A percentile compares a stretch with the other conserved stretches of the same genome.
These are phyloP conservation scores for Melospiza melodia DNA, from an alignment of 2,113 vertebrate genomes.

Conservation along the genomic window DNA sequence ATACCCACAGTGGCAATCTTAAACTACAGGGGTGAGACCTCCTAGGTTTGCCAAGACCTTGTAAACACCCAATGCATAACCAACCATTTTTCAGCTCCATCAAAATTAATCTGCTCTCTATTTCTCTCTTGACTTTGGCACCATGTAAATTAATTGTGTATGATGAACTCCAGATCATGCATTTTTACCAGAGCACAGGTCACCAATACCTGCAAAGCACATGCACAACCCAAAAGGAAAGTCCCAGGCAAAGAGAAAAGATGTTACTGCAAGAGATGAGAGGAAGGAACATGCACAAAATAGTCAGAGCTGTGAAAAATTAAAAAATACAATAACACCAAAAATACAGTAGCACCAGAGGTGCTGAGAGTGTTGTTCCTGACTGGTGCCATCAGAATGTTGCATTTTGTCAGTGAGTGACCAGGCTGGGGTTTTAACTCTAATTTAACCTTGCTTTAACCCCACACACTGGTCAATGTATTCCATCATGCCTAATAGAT, in stretches of 20 bases:
- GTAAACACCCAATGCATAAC: not conserved
- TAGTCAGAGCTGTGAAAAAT: not conserved
- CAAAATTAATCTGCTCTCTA: slow-evolving; percentile 7
- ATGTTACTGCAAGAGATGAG: slow-evolving; percentile 15
- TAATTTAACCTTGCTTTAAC: not conserved
- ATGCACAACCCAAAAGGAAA: slow-evolving; percentile 41
- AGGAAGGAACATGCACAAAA: not conserved
- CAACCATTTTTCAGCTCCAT: not conserved
- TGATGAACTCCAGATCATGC: not conserved
- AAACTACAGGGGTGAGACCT: not conserved
- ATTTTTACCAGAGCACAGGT: not conserved
- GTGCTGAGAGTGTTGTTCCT: not conserved
- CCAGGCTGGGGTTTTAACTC: not conserved
- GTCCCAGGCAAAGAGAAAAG: slow-evolving; percentile 54
- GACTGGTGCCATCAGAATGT: not conserved
- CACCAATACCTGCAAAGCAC: slow-evolving; percentile 48
- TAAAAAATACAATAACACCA: too few relatives aligned
- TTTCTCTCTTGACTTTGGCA: not conserved
- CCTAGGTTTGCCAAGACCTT: not conserved
- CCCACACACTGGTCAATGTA: not conserved
- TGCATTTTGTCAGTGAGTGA: not conserved
- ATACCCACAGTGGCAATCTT: not conserved
- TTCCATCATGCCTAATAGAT: not conserved
- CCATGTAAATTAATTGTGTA: not conserved
- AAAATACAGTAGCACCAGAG: not conserved